A percentile compares a stretch with the other conserved stretches of the same genome.
These are phyloP conservation scores for Tetragonula clypearis DNA, from an alignment of 1,140 invertebrate genomes.

Conservation along the genomic window DNA sequence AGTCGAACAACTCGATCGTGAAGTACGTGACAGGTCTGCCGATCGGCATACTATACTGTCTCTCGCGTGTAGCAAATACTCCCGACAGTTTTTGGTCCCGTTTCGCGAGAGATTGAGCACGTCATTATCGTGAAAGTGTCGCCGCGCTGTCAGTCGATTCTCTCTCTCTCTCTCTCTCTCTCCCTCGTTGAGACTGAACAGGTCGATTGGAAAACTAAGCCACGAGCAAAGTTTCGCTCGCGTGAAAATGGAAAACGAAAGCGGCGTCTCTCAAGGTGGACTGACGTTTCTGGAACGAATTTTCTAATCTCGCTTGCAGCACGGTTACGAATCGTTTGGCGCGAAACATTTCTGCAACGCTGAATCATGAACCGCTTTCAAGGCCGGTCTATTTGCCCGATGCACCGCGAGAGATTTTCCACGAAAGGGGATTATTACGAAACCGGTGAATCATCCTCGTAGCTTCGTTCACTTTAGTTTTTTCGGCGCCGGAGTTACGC, in stretches of 20 bases:
- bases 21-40: neutral
- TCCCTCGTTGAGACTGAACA: neutral
- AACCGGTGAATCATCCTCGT: conserved; percentile 49
- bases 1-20: too few species aligned
- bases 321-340: conserved; percentile 2
- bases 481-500: neutral
- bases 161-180: too few species aligned
- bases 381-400: conserved; percentile 34
- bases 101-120: neutral
- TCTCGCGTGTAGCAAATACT: neutral
- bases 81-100: neutral
- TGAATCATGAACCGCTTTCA: conserved; percentile 57
- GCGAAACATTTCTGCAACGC: conserved; percentile 42
- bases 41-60: neutral
- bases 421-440: conserved; percentile 40
- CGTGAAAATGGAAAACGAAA: conserved; percentile 31
- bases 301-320: conserved; percentile 7
- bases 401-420: conserved; percentile 50
- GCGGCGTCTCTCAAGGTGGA: neutral
- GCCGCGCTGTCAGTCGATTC: neutral
- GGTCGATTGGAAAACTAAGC: neutral
- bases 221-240: neutral
- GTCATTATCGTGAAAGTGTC: conserved; percentile 48
- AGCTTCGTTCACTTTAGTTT: neutral
- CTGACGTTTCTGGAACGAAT: neutral